phyloP scores from a whole-genome alignment of 2,113 vertebrate species.

The Nipponia nippon region DNA sequence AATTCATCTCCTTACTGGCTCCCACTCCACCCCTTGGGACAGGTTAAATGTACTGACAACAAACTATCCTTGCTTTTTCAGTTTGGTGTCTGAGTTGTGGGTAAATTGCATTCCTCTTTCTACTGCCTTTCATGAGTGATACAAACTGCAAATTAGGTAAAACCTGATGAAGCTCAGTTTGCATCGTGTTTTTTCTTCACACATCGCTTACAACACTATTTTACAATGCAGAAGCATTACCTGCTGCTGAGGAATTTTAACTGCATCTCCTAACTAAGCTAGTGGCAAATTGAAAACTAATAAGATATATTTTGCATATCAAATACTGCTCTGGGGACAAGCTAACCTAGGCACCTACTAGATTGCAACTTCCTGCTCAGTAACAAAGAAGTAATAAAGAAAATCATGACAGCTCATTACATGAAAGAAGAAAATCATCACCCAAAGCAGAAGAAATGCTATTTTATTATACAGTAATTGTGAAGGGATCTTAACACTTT shows the following conservation, averaged over 20 bases:
- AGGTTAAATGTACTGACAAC: neutral
- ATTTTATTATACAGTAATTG: slow-evolving; percentile 1
- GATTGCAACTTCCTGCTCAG: slow-evolving; percentile 16
- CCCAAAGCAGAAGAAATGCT: slow-evolving; percentile 17
- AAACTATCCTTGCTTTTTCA: neutral
- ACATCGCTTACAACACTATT: neutral
- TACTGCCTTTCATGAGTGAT: neutral
- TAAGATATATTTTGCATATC: slow-evolving; percentile 45
- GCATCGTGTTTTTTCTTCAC: neutral
- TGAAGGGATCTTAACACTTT: neutral
- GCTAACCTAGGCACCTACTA: neutral
- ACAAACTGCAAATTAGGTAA: neutral
- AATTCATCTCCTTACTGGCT: neutral
- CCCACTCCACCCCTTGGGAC: neutral
- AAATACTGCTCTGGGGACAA: slow-evolving; percentile 26
- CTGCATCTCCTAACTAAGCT: slow-evolving; percentile 39
- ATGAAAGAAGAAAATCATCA: slow-evolving; percentile 29
- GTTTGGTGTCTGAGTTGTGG: neutral
- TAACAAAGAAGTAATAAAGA: slow-evolving; percentile 19
- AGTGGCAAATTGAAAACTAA: slow-evolving; percentile 58
- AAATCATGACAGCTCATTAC: slow-evolving; percentile 44
- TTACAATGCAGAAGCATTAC: neutral
- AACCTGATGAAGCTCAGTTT: neutral
- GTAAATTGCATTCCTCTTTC: neutral
- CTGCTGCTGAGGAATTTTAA: slow-evolving; percentile 26